phyloP scores from a whole-genome alignment of 2,797 vertebrate species.

The Vultur gryphus region DNA sequence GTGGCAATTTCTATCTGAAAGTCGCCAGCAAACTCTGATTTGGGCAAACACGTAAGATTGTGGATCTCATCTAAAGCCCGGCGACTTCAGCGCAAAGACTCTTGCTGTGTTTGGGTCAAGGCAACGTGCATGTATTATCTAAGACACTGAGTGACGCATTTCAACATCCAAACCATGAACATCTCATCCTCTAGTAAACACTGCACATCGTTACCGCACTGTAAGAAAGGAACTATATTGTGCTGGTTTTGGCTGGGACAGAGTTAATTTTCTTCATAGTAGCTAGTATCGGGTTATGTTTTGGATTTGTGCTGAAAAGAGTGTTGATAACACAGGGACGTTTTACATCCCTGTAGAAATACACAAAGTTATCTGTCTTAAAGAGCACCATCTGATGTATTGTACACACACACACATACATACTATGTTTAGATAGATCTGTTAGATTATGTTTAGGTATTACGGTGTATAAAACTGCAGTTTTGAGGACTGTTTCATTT shows the following conservation, averaged over 20 bases:
- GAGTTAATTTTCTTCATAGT: no score
- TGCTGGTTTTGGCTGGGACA: no score
- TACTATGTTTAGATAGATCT: rapidly evolving
- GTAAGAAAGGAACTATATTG: neutral
- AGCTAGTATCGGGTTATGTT: no score
- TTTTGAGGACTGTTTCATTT: neutral
- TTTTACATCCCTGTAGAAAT: no score
- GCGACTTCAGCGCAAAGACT: neutral
- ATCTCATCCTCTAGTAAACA: neutral
- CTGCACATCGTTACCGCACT: rapidly evolving
- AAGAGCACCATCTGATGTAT: neutral
- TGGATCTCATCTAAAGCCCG: neutral
- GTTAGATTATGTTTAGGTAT: neutral
- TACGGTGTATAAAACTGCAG: neutral
- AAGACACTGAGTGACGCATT: rapidly evolving
- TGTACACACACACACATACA: rapidly evolving
- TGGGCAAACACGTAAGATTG: neutral
- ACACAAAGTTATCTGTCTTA: neutral
- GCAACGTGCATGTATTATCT: rapidly evolving
- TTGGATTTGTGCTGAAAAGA: no score
- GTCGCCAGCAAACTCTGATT: neutral
- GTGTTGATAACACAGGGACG: no score
- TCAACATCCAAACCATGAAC: neutral
- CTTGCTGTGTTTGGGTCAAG: neutral
- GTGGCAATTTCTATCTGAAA: neutral